Base-by-base conservation (phyloP, 2,797 vertebrate genomes). In the Manis crassicaudata region DNA sequence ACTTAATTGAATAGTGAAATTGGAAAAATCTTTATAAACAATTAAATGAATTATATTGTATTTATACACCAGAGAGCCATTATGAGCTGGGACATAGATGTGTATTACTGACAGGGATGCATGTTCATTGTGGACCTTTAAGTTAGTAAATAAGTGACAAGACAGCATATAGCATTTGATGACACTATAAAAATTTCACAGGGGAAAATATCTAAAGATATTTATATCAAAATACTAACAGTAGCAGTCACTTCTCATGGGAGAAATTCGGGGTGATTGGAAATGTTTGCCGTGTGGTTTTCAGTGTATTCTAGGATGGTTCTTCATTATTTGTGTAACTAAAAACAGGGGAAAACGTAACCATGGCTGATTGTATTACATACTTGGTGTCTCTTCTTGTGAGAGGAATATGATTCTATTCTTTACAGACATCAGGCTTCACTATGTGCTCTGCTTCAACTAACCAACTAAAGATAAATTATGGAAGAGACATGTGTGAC, bases 281-380 rank as follows among this genome's bases (percentile, higher is more conserved):
- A 76, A 82, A 89, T 52, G 54, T 62, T 60, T 92, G 40, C 35
- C 23, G 50, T 40, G 68, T 84, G 56, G 29, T 95, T 84, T 88
- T 81, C 54, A 62, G 43, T 68, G 63, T 93, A 65, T 87, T 81
- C 89, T 89, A 29, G 67, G 58, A 60, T 65, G 5, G 65, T 68
- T 84, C 88, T 87, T 96, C 80, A 90, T 75, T 87, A 96, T 95
- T 43, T 95, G 58, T 83, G 54, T 17, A 83, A 92, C 77, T 73
- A 91, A 86, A 96, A 91, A 81, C 20, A 77, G 32, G 54, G 35
- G 63, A 60, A 90, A 65, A 95, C 18, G 21, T 68, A 83, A 63
- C 17, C 32, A 20, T 23, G 52, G 50, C 32, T 89, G 54, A 85
- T 17, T 88, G 35, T 54, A 94, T 68, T 95, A 83, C 67, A 88